Conservation (phyloP, 2,113 vertebrate genomes). For the Cranoglanis bouderius region DNA sequence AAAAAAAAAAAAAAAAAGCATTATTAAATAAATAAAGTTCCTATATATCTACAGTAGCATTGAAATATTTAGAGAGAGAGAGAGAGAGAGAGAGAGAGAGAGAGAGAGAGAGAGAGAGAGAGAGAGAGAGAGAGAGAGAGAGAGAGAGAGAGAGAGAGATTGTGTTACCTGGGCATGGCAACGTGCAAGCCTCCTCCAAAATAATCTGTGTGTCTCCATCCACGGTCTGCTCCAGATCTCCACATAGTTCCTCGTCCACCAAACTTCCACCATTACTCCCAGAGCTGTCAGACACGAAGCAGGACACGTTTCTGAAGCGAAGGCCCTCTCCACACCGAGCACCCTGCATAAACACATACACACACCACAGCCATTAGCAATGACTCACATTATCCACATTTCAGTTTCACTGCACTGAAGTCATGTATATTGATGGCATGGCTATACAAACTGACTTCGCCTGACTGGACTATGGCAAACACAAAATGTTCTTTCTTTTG, state of each 20-base stretch:
- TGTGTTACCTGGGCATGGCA: constrained; percentile 90
- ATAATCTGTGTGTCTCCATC: constrained; percentile 80
- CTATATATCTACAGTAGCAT: too few species aligned
- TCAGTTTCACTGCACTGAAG: background rate
- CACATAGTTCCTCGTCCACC: constrained; percentile 92
- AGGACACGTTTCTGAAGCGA: constrained; percentile 88
- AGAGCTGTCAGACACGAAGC: constrained; percentile 89
- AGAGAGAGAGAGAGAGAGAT: too few species aligned
- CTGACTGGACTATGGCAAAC: background rate
- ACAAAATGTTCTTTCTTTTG: background rate
- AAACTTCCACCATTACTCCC: constrained; percentile 74
- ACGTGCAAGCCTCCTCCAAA: constrained; percentile 86
- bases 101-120: too few species aligned
- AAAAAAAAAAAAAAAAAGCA: background rate
- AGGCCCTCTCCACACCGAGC: constrained; percentile 91
- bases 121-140: background rate
- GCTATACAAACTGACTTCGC: background rate
- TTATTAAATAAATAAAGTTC: too few species aligned
- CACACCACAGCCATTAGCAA: background rate
- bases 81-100: background rate
- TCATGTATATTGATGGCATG: background rate
- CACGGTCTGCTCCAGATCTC: constrained; percentile 81
- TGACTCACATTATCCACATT: background rate
- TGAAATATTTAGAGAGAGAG: background rate
- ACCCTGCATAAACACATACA: constrained; percentile 59